Percentiles rank a stretch among this genome's conserved stretches.
Evolutionary conservation across 30 jellyfish, hydroid and myxozoan species (phyloP).

Genomic region (Aurelia sp.): DNA sequence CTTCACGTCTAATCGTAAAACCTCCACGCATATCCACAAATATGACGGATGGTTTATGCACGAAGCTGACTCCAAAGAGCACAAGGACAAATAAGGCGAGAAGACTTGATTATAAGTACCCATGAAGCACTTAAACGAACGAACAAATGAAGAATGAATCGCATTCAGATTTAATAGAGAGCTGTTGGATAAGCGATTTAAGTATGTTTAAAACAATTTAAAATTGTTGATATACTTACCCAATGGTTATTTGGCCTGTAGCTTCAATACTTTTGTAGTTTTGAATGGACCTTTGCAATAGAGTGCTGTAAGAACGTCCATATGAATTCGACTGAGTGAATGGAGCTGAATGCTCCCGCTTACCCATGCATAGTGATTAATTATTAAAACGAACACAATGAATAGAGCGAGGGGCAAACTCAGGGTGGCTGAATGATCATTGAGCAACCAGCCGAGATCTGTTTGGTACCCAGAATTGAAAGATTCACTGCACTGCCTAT

Average conservation of each 20-base stretch:
- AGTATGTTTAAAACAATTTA: slow-evolving; percentile 38
- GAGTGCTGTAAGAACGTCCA: slow-evolving; percentile 83
- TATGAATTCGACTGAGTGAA: slow-evolving; percentile 85
- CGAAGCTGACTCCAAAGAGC: slow-evolving; percentile 65
- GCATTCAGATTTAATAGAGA: slow-evolving; percentile 49
- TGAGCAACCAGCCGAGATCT: slow-evolving; percentile 72
- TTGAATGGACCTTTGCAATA: slow-evolving; percentile 59
- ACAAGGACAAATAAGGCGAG: background rate
- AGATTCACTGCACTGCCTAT: slow-evolving; percentile 69
- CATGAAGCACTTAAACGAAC: slow-evolving; percentile 17
- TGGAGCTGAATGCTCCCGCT: slow-evolving; percentile 77
- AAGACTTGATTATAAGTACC: slow-evolving; percentile 31
- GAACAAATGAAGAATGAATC: slow-evolving; percentile 16
- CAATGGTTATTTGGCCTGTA: slow-evolving; percentile 67
- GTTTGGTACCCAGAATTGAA: slow-evolving; percentile 67
- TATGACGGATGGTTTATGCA: slow-evolving; percentile 23
- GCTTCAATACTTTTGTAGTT: slow-evolving; percentile 28
- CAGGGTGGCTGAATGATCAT: slow-evolving; percentile 75
- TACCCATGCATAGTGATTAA: slow-evolving; percentile 77
- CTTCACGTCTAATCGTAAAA: too few species aligned
- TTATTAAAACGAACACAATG: slow-evolving; percentile 81
- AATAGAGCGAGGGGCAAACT: slow-evolving; percentile 76
- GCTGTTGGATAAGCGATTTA: slow-evolving; percentile 62
- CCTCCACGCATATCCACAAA: slow-evolving; percentile 25
- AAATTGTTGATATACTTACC: slow-evolving; percentile 78